Conservation (phyloP, 2,888 invertebrate genomes). For the Clanis bilineata region DNA sequence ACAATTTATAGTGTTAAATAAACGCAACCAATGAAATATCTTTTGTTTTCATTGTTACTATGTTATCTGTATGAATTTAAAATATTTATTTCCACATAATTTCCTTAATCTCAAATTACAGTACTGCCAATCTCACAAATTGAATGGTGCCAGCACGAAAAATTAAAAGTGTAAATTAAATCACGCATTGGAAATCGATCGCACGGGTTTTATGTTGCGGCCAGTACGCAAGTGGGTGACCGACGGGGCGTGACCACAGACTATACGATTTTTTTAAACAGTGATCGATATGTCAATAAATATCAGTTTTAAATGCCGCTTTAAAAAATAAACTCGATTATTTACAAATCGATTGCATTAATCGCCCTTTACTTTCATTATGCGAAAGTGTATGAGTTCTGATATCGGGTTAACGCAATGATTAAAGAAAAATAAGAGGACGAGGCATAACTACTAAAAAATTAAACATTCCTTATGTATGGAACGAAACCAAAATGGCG, state of each 20-base stretch:
- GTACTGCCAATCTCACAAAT: background rate
- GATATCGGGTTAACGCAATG: conserved; percentile 2
- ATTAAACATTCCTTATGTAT: too few species aligned
- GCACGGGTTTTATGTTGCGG: conserved; percentile 15
- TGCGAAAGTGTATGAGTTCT: background rate
- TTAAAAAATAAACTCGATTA: background rate
- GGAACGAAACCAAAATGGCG: too few species aligned
- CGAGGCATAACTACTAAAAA: too few species aligned
- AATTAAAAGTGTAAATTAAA: conserved; percentile 8
- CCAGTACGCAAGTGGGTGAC: conserved; percentile 15
- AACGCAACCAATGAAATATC: background rate
- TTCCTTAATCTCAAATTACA: background rate
- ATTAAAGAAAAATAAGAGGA: too few species aligned
- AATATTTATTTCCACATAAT: background rate
- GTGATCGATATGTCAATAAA: conserved; percentile 2
- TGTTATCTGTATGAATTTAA: background rate
- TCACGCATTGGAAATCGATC: conserved; percentile 15
- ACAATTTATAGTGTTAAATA: background rate
- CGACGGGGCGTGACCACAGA: conserved; percentile 11
- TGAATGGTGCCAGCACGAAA: background rate
- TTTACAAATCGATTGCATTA: background rate
- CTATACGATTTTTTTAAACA: background rate
- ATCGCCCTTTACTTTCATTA: background rate
- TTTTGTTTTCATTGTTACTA: background rate
- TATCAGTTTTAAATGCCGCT: background rate